These are phyloP conservation scores for Hypsibius dujardini DNA, from an alignment of 1,140 invertebrate genomes.

Conservation along the genomic window DNA sequence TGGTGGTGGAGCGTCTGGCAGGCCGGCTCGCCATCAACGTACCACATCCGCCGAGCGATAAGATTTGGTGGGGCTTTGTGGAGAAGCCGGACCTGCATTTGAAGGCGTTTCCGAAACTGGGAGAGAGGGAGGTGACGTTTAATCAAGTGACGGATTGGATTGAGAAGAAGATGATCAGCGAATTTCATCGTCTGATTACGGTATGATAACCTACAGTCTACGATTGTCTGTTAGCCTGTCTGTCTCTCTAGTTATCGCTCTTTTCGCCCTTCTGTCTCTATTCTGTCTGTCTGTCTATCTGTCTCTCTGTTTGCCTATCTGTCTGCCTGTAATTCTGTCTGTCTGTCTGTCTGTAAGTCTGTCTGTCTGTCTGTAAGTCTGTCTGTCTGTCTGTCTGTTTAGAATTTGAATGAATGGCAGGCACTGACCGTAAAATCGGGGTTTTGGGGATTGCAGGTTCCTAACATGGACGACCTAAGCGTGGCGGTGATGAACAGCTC, in stretches of 20 bases:
- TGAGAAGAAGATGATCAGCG: slow-evolving; percentile 60
- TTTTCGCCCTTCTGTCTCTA: too few species aligned
- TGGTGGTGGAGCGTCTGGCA: slow-evolving; percentile 62
- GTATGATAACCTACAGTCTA: slow-evolving; percentile 6
- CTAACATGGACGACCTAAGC: background rate
- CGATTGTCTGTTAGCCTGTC: too few species aligned
- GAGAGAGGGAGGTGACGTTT: slow-evolving; percentile 61
- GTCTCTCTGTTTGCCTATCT: too few species aligned
- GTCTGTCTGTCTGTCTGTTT: too few species aligned
- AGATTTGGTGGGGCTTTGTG: slow-evolving; percentile 51
- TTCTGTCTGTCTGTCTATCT: too few species aligned
- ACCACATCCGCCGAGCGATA: slow-evolving; percentile 74
- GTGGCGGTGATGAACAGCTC: background rate
- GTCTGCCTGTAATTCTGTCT: too few species aligned
- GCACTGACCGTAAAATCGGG: too few species aligned
- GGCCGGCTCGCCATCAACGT: slow-evolving; percentile 76
- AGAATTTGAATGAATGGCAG: too few species aligned
- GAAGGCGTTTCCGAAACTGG: slow-evolving; percentile 47
- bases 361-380: too few species aligned
- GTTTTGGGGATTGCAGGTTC: background rate
- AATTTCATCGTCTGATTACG: slow-evolving; percentile 33
- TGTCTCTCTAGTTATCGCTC: too few species aligned
- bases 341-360: too few species aligned
- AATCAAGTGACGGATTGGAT: slow-evolving; percentile 71
- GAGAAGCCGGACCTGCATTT: slow-evolving; percentile 13